Conservation (phyloP, 1,140 invertebrate genomes). For the Chelonus insularis region DNA sequence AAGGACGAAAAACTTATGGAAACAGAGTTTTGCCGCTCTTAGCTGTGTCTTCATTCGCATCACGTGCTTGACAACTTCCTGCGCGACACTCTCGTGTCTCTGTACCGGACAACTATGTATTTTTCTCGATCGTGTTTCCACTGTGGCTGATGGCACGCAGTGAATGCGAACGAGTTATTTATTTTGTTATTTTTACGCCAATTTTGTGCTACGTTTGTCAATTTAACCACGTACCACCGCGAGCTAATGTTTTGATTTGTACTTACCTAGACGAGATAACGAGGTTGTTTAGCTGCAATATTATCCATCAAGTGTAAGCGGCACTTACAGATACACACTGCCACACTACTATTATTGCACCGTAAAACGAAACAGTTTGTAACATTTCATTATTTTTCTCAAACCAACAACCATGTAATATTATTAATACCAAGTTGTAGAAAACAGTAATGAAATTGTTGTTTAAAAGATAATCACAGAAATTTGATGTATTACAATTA, state of each 20-base stretch:
- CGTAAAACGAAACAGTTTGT: not conserved
- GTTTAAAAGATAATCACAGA: too few species aligned
- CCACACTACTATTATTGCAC: not conserved
- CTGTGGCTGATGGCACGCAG: not conserved
- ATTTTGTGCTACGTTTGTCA: too few species aligned
- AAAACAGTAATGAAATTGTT: too few species aligned
- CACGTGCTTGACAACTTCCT: conserved; percentile 22
- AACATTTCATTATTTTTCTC: not conserved
- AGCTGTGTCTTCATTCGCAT: conserved; percentile 10
- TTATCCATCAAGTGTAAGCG: conserved; percentile 11
- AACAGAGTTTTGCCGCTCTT: not conserved
- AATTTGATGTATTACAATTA: too few species aligned
- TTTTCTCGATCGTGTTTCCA: conserved; percentile 15
- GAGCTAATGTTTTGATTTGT: conserved; percentile 7
- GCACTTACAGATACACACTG: conserved; percentile 12
- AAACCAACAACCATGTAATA: too few species aligned
- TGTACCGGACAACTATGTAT: conserved; percentile 12
- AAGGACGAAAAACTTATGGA: not conserved
- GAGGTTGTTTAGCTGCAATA: conserved; percentile 2
- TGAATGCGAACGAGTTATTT: not conserved
- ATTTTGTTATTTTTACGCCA: not conserved
- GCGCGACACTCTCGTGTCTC: conserved; percentile 16
- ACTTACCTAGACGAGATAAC: conserved; percentile 13
- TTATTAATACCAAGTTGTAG: too few species aligned
- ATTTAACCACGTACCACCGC: not conserved